Evolutionary conservation across 2,888 invertebrate genomes (phyloP).

Genomic region (Adela reaumurella): DNA sequence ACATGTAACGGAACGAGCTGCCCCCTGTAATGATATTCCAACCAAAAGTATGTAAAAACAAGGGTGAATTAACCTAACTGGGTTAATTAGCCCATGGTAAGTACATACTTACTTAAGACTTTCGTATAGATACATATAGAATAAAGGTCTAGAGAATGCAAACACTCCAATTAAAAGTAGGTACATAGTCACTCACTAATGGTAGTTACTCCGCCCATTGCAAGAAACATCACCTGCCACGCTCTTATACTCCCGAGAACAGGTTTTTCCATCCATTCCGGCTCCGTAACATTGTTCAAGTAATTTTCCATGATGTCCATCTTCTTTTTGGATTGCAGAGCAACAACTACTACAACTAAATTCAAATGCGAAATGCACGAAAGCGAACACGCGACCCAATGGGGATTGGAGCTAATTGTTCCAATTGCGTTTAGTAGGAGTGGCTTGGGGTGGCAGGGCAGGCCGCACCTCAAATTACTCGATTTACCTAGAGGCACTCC

Average conservation of each 20-base stretch:
- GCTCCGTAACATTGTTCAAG: slow-evolving; percentile 44
- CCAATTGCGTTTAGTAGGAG: slow-evolving; percentile 31
- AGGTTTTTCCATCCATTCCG: slow-evolving; percentile 71
- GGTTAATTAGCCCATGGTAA: too few species aligned
- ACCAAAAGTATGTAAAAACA: too few species aligned
- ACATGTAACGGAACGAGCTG: too few species aligned
- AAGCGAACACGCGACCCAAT: background rate
- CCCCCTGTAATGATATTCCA: too few species aligned
- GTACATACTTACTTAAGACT: slow-evolving; percentile 2
- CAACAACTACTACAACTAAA: background rate
- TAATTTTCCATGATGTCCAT: slow-evolving; percentile 37
- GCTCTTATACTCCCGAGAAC: slow-evolving; percentile 67
- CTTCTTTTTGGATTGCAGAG: background rate
- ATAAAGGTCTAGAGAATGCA: background rate
- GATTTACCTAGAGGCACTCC: slow-evolving; percentile 27
- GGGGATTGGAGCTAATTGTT: slow-evolving; percentile 26
- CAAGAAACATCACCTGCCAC: slow-evolving; percentile 79
- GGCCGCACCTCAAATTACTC: slow-evolving; percentile 36
- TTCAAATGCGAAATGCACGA: background rate
- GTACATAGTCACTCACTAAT: slow-evolving; percentile 50
- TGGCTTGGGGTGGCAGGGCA: slow-evolving; percentile 18
- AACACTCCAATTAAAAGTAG: background rate
- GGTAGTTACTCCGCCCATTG: slow-evolving; percentile 59
- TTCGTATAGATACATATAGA: background rate
- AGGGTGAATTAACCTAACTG: too few species aligned